phyloP scores from a whole-genome alignment of 2,113 vertebrate genomes.

The Procavia capensis region DNA sequence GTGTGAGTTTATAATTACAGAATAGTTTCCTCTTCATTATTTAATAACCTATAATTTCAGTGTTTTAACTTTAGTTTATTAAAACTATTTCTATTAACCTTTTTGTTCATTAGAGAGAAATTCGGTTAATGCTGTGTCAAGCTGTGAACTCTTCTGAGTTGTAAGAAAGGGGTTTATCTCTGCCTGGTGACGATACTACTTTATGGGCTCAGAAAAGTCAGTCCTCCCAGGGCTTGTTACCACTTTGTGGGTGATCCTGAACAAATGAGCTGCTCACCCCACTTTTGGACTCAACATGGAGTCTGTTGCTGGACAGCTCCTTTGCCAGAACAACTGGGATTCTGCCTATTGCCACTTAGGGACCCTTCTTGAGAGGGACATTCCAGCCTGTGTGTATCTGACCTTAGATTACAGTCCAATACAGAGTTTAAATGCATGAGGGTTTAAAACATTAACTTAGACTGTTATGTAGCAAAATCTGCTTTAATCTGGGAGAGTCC shows the following conservation, averaged over 20 bases:
- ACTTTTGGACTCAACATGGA: neutral
- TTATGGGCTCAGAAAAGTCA: neutral
- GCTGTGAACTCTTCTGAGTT: constrained; percentile 76
- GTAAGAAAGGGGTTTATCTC: constrained; percentile 72
- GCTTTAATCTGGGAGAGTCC: constrained; percentile 32
- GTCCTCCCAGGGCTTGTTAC: neutral
- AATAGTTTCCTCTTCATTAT: constrained; percentile 88
- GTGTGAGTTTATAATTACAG: constrained; percentile 85
- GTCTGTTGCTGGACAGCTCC: neutral
- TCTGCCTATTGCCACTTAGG: neutral
- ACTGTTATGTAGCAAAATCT: neutral
- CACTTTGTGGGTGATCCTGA: neutral
- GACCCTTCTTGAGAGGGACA: neutral
- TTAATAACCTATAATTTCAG: constrained; percentile 87
- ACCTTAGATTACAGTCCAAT: neutral
- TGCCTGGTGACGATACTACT: constrained; percentile 75
- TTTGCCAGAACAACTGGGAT: neutral
- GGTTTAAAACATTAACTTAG: neutral
- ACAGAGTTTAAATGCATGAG: constrained; percentile 13
- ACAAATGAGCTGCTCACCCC: neutral
- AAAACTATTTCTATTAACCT: constrained; percentile 87
- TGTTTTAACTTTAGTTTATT: constrained; percentile 87
- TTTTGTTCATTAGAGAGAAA: constrained; percentile 82
- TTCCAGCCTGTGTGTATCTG: neutral
- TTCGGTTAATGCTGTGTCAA: constrained; percentile 82